These are phyloP conservation scores for Triplophysa rosa DNA, from an alignment of 2,113 vertebrate genomes.

Conservation along the genomic window DNA sequence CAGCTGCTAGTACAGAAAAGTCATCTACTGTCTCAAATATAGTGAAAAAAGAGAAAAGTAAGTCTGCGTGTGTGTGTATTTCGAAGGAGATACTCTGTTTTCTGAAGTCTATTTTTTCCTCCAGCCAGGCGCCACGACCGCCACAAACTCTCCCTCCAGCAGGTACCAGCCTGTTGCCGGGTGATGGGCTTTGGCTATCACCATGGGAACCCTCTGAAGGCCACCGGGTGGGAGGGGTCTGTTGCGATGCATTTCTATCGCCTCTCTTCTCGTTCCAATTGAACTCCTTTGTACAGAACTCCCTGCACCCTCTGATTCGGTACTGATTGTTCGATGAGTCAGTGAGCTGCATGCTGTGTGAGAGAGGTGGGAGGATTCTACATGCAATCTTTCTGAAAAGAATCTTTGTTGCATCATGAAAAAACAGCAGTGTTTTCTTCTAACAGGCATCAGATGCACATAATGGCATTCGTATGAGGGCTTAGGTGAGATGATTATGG, in stretches of 20 bases:
- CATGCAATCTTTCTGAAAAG: constrained; percentile 18
- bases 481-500: constrained; percentile 14
- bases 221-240: constrained; percentile 39
- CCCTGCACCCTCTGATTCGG: constrained; percentile 26
- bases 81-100: neutral
- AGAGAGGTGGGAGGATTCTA: constrained; percentile 40
- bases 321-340: constrained; percentile 40
- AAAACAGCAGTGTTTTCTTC: constrained; percentile 17
- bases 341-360: constrained; percentile 28
- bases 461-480: constrained; percentile 8
- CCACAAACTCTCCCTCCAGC: constrained; percentile 4
- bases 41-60: neutral
- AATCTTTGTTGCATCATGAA: constrained; percentile 29
- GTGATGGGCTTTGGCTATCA: constrained; percentile 44
- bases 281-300: constrained; percentile 20
- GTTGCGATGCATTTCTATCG: constrained; percentile 30
- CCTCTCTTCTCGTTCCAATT: constrained; percentile 24
- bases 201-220: constrained; percentile 51
- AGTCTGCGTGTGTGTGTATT: neutral
- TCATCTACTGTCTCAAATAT: neutral
- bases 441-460: neutral
- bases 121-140: neutral
- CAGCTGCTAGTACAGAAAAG: constrained; percentile 6
- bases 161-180: constrained; percentile 41
- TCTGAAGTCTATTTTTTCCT: neutral